Base-by-base conservation (phyloP, 1,140 invertebrate species). In the Nilaparvata lugens region DNA sequence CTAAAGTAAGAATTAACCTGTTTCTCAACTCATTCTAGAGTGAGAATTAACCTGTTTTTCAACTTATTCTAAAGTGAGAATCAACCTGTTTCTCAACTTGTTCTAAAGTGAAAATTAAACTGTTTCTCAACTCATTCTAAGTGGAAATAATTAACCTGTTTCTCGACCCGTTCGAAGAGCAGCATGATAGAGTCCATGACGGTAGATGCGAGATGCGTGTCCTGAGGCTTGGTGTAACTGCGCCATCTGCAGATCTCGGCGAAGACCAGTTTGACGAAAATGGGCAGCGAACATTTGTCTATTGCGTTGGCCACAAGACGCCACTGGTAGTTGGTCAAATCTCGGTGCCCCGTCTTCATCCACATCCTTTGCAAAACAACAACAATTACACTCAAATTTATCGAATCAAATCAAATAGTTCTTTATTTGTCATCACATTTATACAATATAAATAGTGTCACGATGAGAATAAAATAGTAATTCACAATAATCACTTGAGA, bases 131-230 rank as follows among this genome's bases (percentile, higher is more conserved):
- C 3, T 28, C 25, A 7, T 28, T 7, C 3, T 28, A 28, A 28
- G 7, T 28, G 3, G 3, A 7, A 28, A 28, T 28, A 28, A 28
- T 28, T 56, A 70, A 84, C 83, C 76, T 93, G 90, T 69, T 93
- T 93, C 75, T 97, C 94, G 61, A 96, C 94, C 64, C 93, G 80
- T 68, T 96, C 93, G 71, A 96, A 96, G 1, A 97, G 76, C 84
- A 97, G 91, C 86, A 96, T 96, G 67, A 98, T 98, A 14, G 90
- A 94, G 70, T 98, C 95, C 87, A 96, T 97, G 0, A 98, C 95
- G 5, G 91, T 96, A 24, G 88, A 91, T 0, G 94, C 93, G 38
- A 98, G 76, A 67, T 91, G 86, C 0, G 93, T 97, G 65, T 95
- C 92, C 63, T 91, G 87, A 0, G 91, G 88, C 72, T 91, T 91